These are phyloP conservation scores for Lipotes vexillifer DNA, from an alignment of 2,113 vertebrate species.

Conservation along the genomic window DNA sequence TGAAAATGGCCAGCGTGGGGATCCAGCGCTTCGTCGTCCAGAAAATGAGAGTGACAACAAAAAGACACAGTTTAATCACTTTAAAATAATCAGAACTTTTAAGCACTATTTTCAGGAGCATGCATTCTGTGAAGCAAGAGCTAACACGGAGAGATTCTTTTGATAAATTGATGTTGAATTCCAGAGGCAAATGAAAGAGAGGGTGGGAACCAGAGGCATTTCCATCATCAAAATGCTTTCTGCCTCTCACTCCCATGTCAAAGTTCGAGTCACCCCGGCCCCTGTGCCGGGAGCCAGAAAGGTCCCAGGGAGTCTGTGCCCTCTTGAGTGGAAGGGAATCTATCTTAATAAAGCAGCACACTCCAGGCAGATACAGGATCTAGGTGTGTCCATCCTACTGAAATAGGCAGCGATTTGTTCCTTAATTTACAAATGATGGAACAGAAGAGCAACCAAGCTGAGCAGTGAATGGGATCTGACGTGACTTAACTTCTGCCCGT, in stretches of 20 bases:
- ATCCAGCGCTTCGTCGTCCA: not conserved
- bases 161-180: not conserved
- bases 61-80: not conserved
- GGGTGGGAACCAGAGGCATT: accelerated
- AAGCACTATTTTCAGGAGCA: not conserved
- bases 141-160: not conserved
- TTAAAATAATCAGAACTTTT: not conserved
- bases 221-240: accelerated
- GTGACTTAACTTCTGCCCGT: not conserved
- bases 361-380: accelerated
- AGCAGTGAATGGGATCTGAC: not conserved
- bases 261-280: not conserved
- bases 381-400: accelerated
- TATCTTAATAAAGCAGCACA: accelerated
- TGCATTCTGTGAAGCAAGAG: not conserved
- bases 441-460: not conserved
- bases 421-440: not conserved
- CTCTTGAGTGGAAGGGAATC: accelerated
- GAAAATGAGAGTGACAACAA: not conserved
- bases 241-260: too few species aligned
- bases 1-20: accelerated
- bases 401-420: not conserved
- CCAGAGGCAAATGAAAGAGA: not conserved
- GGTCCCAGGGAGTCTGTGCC: accelerated
- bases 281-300: accelerated